Evolutionary conservation across 2,113 vertebrate genomes (phyloP).

Genomic region (Pseudorhombus dupliciocellatus): DNA sequence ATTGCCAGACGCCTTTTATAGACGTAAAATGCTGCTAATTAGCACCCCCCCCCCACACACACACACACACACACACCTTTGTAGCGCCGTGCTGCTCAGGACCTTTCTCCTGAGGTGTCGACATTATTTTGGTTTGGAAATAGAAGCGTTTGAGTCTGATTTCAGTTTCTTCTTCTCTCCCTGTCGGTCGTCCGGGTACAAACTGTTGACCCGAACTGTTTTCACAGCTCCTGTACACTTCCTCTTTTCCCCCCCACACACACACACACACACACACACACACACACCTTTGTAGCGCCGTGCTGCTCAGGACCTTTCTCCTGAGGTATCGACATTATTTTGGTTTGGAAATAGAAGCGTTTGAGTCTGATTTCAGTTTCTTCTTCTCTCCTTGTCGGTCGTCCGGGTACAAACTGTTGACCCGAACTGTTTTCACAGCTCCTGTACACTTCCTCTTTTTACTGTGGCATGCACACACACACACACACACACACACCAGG

Average conservation of each 20-base stretch:
- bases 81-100: neutral
- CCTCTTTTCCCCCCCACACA: slow-evolving; percentile 62
- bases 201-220: slow-evolving; percentile 71
- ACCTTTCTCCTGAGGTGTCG: slow-evolving; percentile 41
- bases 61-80: slow-evolving; percentile 16
- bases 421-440: slow-evolving; percentile 74
- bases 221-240: slow-evolving; percentile 78
- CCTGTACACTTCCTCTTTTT: slow-evolving; percentile 75
- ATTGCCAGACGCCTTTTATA: slow-evolving; percentile 65
- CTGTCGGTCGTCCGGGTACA: slow-evolving; percentile 38
- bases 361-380: neutral
- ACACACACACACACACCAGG: slow-evolving; percentile 52
- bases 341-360: too few relatives aligned
- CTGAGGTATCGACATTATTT: too few relatives aligned
- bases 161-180: slow-evolving; percentile 23
- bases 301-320: too few relatives aligned
- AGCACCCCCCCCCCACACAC: slow-evolving; percentile 22
- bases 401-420: slow-evolving; percentile 67
- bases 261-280: slow-evolving; percentile 44
- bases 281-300: slow-evolving; percentile 17
- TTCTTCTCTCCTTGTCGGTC: slow-evolving; percentile 10
- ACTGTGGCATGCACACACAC: slow-evolving; percentile 47
- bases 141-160: neutral
- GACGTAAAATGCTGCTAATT: slow-evolving; percentile 67
- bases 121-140: neutral